These are phyloP conservation scores for Drosophila lacicola DNA, from an alignment of 2,888 invertebrate species.

Conservation along the genomic window DNA sequence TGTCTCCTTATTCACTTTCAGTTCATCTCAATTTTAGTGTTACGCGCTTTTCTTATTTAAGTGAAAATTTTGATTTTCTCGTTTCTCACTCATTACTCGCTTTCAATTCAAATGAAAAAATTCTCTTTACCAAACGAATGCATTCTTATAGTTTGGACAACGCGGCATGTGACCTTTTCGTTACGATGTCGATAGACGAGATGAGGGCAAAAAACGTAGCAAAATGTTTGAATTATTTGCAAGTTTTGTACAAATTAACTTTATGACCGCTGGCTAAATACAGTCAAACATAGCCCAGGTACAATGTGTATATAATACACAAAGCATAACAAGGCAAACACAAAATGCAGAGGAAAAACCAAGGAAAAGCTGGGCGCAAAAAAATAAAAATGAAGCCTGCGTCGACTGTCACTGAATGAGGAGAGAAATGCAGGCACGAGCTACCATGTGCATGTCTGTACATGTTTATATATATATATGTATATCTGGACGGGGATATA, in stretches of 20 bases:
- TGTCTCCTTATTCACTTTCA: no score
- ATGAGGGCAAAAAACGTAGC: slow-evolving; percentile 17
- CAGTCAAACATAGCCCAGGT: slow-evolving; percentile 68
- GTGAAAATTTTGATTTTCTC: not conserved
- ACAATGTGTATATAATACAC: slow-evolving; percentile 78
- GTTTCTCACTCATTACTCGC: not conserved
- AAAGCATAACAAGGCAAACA: slow-evolving; percentile 78
- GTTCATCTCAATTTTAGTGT: no score
- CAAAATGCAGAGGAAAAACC: slow-evolving; percentile 51
- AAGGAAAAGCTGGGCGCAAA: slow-evolving; percentile 22
- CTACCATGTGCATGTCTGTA: slow-evolving; percentile 10
- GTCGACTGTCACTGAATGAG: slow-evolving; percentile 51
- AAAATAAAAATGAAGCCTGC: slow-evolving; percentile 34
- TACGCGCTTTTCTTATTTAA: no score
- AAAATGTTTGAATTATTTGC: slow-evolving; percentile 73
- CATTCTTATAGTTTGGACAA: slow-evolving; percentile 4
- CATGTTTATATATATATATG: slow-evolving; percentile 4
- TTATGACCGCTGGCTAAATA: slow-evolving; percentile 80
- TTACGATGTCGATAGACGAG: slow-evolving; percentile 9
- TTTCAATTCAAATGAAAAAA: not conserved
- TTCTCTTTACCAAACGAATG: not conserved
- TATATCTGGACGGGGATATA: slow-evolving; percentile 3
- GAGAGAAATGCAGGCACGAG: slow-evolving; percentile 19
- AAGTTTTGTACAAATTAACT: slow-evolving; percentile 81
- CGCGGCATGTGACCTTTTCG: slow-evolving; percentile 16